Conservation (phyloP, 2,888 invertebrate species). For the Dolomedes plantarius region DNA sequence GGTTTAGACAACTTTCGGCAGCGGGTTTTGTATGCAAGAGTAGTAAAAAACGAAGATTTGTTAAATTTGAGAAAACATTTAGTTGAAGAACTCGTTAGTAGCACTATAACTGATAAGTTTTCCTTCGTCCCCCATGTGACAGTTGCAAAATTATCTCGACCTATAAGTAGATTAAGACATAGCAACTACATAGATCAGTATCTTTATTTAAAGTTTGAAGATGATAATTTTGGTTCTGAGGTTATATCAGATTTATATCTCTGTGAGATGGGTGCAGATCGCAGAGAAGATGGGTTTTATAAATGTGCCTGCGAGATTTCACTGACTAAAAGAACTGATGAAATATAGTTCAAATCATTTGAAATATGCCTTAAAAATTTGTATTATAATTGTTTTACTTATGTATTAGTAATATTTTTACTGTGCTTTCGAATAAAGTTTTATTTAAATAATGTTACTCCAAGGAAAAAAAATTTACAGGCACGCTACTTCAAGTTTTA, state of each 20-base stretch:
- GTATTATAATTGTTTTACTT: too few species aligned
- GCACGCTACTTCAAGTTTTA: too few species aligned
- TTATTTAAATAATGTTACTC: too few species aligned
- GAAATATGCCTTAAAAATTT: too few species aligned
- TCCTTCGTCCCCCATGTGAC: slow-evolving; percentile 78
- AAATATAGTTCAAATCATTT: too few species aligned
- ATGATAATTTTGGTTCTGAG: slow-evolving; percentile 76
- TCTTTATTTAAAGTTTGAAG: slow-evolving; percentile 75
- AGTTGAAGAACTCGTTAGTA: slow-evolving; percentile 74
- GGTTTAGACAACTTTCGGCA: slow-evolving; percentile 77
- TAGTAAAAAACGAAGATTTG: slow-evolving; percentile 75
- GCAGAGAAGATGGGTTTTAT: slow-evolving; percentile 77
- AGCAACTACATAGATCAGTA: slow-evolving; percentile 76
- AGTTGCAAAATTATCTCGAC: slow-evolving; percentile 77
- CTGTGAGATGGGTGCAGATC: slow-evolving; percentile 76
- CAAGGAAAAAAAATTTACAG: too few species aligned
- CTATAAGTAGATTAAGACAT: slow-evolving; percentile 75
- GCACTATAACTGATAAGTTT: slow-evolving; percentile 77
- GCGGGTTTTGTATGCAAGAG: slow-evolving; percentile 77
- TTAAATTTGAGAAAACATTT: slow-evolving; percentile 75
- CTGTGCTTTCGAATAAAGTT: too few species aligned
- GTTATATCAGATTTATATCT: slow-evolving; percentile 76
- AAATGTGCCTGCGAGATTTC: slow-evolving; percentile 71
- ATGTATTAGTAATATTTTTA: too few species aligned
- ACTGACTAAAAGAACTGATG: slow-evolving; percentile 19